Conservation (phyloP, 1,140 invertebrate genomes). For the Spodoptera frugiperda region DNA sequence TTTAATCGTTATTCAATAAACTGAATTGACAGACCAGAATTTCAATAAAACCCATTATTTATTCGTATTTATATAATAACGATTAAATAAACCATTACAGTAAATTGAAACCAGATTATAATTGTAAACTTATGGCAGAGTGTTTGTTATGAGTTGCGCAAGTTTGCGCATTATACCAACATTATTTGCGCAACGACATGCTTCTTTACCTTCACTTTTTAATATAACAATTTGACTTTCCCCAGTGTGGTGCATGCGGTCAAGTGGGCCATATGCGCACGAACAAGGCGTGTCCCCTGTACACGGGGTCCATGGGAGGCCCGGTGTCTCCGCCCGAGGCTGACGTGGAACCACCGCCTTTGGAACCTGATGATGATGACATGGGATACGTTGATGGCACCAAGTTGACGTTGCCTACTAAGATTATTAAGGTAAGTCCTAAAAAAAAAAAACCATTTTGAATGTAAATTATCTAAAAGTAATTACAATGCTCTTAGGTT, state of each 20-base stretch:
- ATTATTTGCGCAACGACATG: too few species aligned
- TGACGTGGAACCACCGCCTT: slow-evolving; percentile 87
- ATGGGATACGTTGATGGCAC: slow-evolving; percentile 97
- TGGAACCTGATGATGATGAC: slow-evolving; percentile 93
- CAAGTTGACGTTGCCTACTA: slow-evolving; percentile 94
- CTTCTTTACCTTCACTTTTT: too few species aligned
- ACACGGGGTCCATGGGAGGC: slow-evolving; percentile 90
- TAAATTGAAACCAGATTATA: too few species aligned
- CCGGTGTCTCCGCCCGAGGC: slow-evolving; percentile 91
- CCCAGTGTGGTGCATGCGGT: slow-evolving; percentile 97
- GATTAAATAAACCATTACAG: too few species aligned
- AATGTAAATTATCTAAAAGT: too few species aligned
- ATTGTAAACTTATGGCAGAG: too few species aligned
- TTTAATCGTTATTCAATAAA: too few species aligned
- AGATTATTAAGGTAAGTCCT: slow-evolving; percentile 91
- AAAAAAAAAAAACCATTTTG: not conserved
- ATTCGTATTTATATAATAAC: too few species aligned
- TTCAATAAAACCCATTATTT: too few species aligned
- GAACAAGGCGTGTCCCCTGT: slow-evolving; percentile 98
- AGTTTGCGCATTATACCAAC: too few species aligned
- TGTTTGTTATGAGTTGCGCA: too few species aligned
- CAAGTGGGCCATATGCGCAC: slow-evolving; percentile 95
- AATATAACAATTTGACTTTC: not conserved
- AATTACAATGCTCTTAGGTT: not conserved
- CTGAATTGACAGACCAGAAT: too few species aligned